Percentiles rank a stretch among this genome's conserved stretches.
Evolutionary conservation across 2,113 vertebrate species (phyloP).

Genomic region (Hypocryptadius cinnamomeus): DNA sequence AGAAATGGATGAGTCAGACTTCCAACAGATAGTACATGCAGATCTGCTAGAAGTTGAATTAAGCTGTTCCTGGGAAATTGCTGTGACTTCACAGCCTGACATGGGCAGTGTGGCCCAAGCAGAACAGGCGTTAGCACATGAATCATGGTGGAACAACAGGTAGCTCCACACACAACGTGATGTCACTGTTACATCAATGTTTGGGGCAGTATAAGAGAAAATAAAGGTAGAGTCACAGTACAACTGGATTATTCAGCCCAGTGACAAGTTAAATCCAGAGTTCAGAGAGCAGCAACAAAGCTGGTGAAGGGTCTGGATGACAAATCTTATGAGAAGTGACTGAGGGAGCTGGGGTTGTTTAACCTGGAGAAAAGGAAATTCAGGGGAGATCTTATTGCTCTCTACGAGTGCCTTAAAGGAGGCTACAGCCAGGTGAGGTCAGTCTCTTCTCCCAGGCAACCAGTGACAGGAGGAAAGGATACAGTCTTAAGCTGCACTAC

Average conservation of each 20-base stretch:
- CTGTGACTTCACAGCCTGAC: neutral
- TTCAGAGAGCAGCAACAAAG: neutral
- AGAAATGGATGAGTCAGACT: neutral
- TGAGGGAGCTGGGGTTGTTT: neutral
- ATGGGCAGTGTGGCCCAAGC: accelerated
- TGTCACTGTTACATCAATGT: neutral
- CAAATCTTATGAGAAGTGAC: neutral
- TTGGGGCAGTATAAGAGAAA: neutral
- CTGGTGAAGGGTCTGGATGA: neutral
- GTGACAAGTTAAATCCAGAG: neutral
- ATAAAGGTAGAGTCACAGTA: neutral
- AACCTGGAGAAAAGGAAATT: neutral
- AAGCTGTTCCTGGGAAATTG: neutral
- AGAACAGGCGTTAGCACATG: neutral
- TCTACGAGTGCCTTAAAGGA: too few relatives aligned
- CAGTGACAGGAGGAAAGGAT: neutral
- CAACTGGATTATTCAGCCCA: neutral
- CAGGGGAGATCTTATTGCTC: too few relatives aligned
- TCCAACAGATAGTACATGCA: slow-evolving; percentile 4
- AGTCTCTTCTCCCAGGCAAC: neutral
- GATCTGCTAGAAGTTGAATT: neutral
- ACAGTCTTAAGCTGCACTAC: too few relatives aligned
- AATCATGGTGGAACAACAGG: neutral
- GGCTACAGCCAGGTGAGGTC: neutral
- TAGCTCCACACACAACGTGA: neutral